Evolutionary conservation across 2,888 invertebrate species (phyloP), one percentile per base, ranked within the genome.

Genomic region (Mycogona germanica): DNA sequence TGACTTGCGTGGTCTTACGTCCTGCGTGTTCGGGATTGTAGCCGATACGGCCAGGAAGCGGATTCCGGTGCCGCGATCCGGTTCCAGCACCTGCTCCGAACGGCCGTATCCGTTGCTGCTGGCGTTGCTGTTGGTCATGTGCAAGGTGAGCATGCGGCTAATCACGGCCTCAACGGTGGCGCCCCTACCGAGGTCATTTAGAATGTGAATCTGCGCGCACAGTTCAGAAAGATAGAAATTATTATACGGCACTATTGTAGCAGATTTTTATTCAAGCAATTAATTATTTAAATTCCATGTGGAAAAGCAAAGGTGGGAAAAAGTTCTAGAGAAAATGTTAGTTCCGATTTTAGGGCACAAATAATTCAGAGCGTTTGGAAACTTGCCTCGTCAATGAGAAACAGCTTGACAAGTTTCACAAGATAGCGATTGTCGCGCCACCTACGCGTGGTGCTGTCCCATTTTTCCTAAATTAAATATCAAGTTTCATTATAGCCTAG

Each of bases 131-230:
- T 9, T 19, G 14, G 26, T 6, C 12, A 12, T 32, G 45, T 57
- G 55, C 37, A 61, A 41, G 14, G 60, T 60, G 61, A 82, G 82
- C 85, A 87, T 85, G 56, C 87, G 72, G 63, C 82, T 82, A 46
- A 87, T 80, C 1, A 87, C 81, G 12, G 82, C 82, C 71, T 87
- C 87, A 42, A 87, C 69, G 12, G 81, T 82, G 0, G 86, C 80
- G 0, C 87, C 87, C 49, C 87, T 73, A 0, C 67, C 66, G 55
- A 77, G 76, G 62, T 86, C 85, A 64, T 81, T 82, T 42, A 87
- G 67, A 50, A 85, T 75, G 67, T 87, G 87, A 9, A 82, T 67
- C 71, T 71, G 32, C 7, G 42, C 23, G 7, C 28, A 21, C 23
- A 17, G 37, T 19, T 6, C 19, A 47, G 12, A 42, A 14, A 35